Evolutionary conservation across 1,140 invertebrate genomes (phyloP), one percentile per base, ranked within the genome.

Genomic region (Pinna nobilis): DNA sequence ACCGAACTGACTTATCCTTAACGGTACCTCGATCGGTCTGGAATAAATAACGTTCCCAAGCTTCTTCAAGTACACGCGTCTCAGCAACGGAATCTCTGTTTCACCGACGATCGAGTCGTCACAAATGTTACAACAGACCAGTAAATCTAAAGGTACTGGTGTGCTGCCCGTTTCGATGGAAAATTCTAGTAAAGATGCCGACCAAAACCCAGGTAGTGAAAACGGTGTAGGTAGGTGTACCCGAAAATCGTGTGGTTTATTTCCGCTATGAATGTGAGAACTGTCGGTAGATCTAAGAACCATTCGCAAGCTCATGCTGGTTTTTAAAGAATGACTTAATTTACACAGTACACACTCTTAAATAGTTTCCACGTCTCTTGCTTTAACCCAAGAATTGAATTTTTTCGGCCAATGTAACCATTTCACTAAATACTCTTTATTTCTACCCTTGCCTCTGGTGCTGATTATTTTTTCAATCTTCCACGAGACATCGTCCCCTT

Each of bases 241-340:
- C 18, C 47, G 41, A 20, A 74, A 74, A 32, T 74, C 39, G 15
- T 35, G 37, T 1, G 47, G 35, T 44, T 23, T 35, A 44, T 74
- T 74, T 4, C 37, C 9, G 41, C 7, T 6, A 51, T 55, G 35
- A 18, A 39, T 32, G 15, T 23, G 18, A 2, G 13, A 4, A 20
- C 72, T 70, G 37, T 74, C 72, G 20, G 66, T 55, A 9, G 72
- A 74, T 44, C 25, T 74, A 18, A 74, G 65, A 9, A 68, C 72
- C 72, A 74, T 64, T n/a, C 66, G 47, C n/a, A 41, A 41, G 30
- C 49, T 71, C 69, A 71, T 71, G 44, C 47, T 39, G 23, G 15
- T 28, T 13, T 6, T 2, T 47, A 61, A 61, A 61, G 57, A 53
- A 5, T 15, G 25, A 23, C 6, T 28, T 37, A n/a, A n/a, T n/a